phyloP scores from a whole-genome alignment of 1,140 invertebrate genomes.

The Aleiodes sp. region DNA sequence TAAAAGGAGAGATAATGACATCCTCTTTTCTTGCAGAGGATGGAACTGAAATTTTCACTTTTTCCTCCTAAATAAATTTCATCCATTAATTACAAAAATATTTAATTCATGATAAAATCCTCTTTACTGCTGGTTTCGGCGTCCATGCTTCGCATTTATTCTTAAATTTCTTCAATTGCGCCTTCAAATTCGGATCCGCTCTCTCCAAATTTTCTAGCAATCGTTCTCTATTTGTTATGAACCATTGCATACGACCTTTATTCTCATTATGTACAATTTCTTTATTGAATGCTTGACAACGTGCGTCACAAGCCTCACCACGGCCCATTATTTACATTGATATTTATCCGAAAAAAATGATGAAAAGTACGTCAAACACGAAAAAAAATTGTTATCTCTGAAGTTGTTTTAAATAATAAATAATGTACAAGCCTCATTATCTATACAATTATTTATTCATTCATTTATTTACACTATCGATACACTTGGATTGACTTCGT shows the following conservation, averaged over 20 bases:
- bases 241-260: conserved; percentile 46
- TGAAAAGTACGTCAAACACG: not conserved
- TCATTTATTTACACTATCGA: conserved; percentile 39
- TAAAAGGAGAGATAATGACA: conserved; percentile 37
- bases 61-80: not conserved
- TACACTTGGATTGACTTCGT: conserved; percentile 30
- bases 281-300: conserved; percentile 44
- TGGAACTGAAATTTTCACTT: conserved; percentile 19
- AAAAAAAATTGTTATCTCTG: not conserved
- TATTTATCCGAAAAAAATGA: not conserved
- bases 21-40: conserved; percentile 32
- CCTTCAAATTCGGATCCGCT: conserved; percentile 2
- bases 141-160: not conserved
- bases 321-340: conserved; percentile 26
- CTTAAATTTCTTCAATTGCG: conserved; percentile 26
- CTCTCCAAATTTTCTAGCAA: conserved; percentile 45
- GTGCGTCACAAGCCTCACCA: conserved; percentile 41
- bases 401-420: not conserved
- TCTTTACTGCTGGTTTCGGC: not conserved
- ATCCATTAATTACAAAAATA: not conserved
- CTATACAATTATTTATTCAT: conserved; percentile 27
- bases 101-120: not conserved
- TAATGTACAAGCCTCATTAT: too few relatives aligned
- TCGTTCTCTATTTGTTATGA: conserved; percentile 47
- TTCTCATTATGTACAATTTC: conserved; percentile 46